Conservation (phyloP, 1,140 invertebrate species). For the Drosophila erecta region DNA sequence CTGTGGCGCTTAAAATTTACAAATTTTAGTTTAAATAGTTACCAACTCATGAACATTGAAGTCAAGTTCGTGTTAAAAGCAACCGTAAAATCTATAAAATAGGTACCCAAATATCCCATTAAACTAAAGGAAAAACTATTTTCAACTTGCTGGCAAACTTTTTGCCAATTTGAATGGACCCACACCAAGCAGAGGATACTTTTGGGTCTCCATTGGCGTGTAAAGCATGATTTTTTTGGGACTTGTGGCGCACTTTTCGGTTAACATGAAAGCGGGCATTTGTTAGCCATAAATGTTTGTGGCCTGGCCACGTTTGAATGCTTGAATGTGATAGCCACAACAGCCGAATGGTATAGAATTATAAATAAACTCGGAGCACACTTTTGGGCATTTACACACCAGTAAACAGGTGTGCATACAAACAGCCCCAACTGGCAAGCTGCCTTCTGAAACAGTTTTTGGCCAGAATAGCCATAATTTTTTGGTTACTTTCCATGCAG, state of each 20-base stretch:
- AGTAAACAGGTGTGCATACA: slow-evolving; percentile 42
- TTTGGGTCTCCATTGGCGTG: slow-evolving; percentile 55
- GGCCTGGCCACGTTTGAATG: slow-evolving; percentile 65
- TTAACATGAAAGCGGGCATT: slow-evolving; percentile 78
- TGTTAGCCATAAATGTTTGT: slow-evolving; percentile 77
- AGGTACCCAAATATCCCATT: neutral
- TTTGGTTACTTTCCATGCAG: slow-evolving; percentile 72
- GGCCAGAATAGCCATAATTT: slow-evolving; percentile 77
- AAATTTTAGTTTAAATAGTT: neutral
- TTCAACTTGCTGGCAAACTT: slow-evolving; percentile 17
- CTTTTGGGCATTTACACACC: slow-evolving; percentile 77
- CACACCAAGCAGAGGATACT: slow-evolving; percentile 13
- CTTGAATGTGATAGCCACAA: slow-evolving; percentile 29
- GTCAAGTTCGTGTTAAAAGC: neutral
- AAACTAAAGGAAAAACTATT: slow-evolving; percentile 5
- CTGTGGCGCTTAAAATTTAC: neutral
- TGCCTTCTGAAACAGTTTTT: slow-evolving; percentile 60
- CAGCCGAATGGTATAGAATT: slow-evolving; percentile 49
- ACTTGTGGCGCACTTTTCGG: slow-evolving; percentile 40
- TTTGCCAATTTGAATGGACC: slow-evolving; percentile 13
- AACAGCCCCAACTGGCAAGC: slow-evolving; percentile 10
- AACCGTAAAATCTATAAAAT: neutral
- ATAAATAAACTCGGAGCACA: slow-evolving; percentile 53
- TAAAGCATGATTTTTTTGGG: slow-evolving; percentile 67
- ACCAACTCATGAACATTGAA: too few relatives aligned